Evolutionary conservation across 2,797 vertebrate species (phyloP).

Genomic region (Smutsia temminckii): DNA sequence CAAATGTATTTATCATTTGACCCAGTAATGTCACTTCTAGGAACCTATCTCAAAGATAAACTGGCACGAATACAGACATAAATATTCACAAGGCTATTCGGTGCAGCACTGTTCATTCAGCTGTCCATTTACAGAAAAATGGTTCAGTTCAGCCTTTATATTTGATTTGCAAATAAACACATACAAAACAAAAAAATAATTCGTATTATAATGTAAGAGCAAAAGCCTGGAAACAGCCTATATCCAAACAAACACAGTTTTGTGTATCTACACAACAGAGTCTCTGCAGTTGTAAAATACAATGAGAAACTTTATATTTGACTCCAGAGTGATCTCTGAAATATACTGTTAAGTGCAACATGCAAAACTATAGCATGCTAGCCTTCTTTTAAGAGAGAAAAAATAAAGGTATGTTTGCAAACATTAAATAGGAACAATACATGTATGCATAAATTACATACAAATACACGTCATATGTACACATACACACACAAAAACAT

Average conservation of each 20-base stretch:
- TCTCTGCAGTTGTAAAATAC: background rate
- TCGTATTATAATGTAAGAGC: background rate
- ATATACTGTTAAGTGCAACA: background rate
- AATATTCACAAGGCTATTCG: conserved; percentile 16
- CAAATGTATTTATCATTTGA: background rate
- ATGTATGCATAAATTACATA: background rate
- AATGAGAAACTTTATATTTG: background rate
- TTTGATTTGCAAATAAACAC: conserved; percentile 26
- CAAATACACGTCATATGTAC: background rate
- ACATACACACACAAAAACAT: background rate
- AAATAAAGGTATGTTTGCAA: background rate
- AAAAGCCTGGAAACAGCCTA: background rate
- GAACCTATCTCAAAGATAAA: background rate
- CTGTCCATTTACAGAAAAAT: background rate
- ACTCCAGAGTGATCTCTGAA: background rate
- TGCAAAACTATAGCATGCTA: background rate
- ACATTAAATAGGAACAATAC: background rate
- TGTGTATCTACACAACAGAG: background rate
- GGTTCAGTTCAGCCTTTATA: background rate
- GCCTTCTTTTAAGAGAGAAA: background rate
- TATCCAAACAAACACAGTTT: background rate
- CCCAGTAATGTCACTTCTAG: background rate
- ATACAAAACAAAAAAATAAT: background rate
- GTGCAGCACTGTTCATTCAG: background rate
- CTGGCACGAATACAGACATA: background rate